Percentiles rank a stretch among this genome's conserved stretches.
Conservation (phyloP, 2,888 invertebrate species). For the Tipula confusa region DNA sequence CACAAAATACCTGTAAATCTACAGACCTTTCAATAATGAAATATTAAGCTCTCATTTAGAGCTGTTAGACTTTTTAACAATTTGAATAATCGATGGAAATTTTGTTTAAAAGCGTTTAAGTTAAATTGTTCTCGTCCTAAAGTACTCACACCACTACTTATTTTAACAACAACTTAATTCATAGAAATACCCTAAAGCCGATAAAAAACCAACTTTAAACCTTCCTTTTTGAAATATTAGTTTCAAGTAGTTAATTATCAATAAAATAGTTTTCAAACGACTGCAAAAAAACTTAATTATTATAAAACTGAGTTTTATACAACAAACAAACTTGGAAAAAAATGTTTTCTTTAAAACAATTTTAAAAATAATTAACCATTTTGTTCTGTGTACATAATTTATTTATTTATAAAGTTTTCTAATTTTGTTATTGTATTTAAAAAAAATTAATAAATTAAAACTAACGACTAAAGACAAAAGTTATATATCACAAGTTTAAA, state of each 20-base stretch:
- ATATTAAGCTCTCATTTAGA: too few species aligned
- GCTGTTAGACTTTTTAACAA: too few species aligned
- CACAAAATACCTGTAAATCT: too few species aligned
- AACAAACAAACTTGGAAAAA: background rate
- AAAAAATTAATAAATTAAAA: background rate
- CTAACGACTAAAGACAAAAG: background rate
- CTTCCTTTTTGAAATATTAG: background rate
- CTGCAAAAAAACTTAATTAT: background rate
- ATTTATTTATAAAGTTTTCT: background rate
- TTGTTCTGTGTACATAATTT: background rate
- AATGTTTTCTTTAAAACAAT: background rate
- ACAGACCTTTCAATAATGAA: too few species aligned
- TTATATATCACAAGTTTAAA: background rate
- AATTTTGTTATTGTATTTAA: background rate
- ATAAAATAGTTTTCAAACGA: background rate
- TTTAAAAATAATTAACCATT: background rate
- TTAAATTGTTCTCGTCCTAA: too few species aligned
- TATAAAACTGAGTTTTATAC: background rate
- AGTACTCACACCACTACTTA: too few species aligned
- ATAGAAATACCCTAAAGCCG: too few species aligned
- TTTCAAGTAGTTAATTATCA: background rate
- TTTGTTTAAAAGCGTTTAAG: too few species aligned
- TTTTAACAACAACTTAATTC: too few species aligned
- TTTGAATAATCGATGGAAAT: too few species aligned
- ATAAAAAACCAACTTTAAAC: too few species aligned